Percentiles rank a stretch among this genome's conserved stretches.
Conservation (phyloP, 2,888 invertebrate genomes). For the Chesias legatella region DNA sequence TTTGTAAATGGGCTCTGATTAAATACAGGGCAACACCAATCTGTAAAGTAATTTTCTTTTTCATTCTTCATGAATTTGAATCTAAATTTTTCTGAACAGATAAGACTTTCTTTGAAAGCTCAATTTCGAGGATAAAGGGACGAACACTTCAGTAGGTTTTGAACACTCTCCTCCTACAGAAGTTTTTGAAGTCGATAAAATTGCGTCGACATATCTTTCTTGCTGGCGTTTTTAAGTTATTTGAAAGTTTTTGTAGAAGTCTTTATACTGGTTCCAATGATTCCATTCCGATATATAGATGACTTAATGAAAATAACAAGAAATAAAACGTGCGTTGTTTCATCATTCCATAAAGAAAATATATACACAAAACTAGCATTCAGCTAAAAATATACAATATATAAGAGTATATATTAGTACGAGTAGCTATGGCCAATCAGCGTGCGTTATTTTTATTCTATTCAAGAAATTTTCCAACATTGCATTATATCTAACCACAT, state of each 20-base stretch:
- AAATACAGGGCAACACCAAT: neutral
- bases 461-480: no score
- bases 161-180: constrained; percentile 6
- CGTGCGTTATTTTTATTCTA: no score
- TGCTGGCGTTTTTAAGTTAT: constrained; percentile 1
- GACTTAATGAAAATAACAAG: no score
- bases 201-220: constrained; percentile 6
- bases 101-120: constrained; percentile 4
- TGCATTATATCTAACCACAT: no score
- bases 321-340: no score
- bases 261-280: no score
- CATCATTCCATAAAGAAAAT: no score
- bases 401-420: no score
- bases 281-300: no score
- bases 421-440: no score
- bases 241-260: neutral
- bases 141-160: constrained; percentile 9
- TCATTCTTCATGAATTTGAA: constrained; percentile 2
- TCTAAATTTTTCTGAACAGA: constrained; percentile 7
- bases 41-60: neutral
- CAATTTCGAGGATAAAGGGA: constrained; percentile 9
- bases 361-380: no score
- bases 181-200: constrained; percentile 8
- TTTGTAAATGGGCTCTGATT: neutral
- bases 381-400: no score